Evolutionary conservation across 1,140 invertebrate genomes (phyloP), one percentile per base, ranked within the genome.

Genomic region (Octopus bimaculoides): DNA sequence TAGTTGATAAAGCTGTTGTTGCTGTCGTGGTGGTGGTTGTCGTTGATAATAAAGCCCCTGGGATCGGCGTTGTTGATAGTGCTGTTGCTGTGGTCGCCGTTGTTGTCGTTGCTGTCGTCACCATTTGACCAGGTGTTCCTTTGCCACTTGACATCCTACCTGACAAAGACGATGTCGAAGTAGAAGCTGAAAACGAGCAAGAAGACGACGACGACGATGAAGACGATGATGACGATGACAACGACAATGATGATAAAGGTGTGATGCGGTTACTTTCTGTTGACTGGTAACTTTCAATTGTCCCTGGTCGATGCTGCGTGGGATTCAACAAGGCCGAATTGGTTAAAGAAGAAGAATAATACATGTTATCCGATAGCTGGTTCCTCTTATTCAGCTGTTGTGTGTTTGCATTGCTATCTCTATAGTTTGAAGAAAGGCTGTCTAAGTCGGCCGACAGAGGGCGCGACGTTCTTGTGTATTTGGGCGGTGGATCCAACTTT

Each of bases 401-500:
- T 26, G 20, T 71, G 71, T 66, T 52, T 5, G 79, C 56, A 10
- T 75, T 79, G 12, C 52, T 17, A 14, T 73, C 52, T 10, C 73
- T 75, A n/a, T 52, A 52, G 14, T 71, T 71, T 14, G 14, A 5
- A 14, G 66, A 71, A 41, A 41, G 26, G 7, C 56, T 26, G 20
- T 53, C 52, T 5, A 26, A 54, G 17, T 74, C 61, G 26, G 52
- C 71, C 7, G 61, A 54, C 7, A 54, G 20, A 12, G 66, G 78
- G 52, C 80, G 80, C 66, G 73, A 53, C 10, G 77, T 78, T 7
- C 81, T 75, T 26, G 77, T 82, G 77, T 78, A 79, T 81, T 77
- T 84, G 77, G 87, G 86, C 9, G 87, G 87, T 5, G 87, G 87
- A 56, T 86, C 86, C 4, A 88, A 80, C 66, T 85, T 86, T 41